These are phyloP conservation scores for Megalurothrips usitatus DNA, from an alignment of 2,888 invertebrate species.

Conservation along the genomic window DNA sequence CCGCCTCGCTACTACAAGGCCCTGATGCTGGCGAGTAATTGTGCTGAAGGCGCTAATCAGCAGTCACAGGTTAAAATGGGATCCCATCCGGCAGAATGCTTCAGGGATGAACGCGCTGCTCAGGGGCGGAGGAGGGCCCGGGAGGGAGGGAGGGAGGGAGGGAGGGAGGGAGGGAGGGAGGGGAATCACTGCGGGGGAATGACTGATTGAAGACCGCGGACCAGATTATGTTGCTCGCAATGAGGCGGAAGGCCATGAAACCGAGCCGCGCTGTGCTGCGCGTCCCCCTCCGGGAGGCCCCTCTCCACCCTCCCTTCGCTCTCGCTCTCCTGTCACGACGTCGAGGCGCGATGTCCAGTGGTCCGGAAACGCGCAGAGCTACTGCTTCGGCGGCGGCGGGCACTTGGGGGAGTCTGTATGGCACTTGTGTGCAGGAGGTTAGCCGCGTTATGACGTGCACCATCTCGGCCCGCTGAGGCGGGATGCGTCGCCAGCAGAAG, in stretches of 20 bases:
- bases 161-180: neutral
- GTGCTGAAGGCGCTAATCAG: neutral
- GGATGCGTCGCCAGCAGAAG: neutral
- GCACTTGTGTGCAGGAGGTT: slow-evolving; percentile 9
- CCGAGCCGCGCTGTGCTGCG: neutral
- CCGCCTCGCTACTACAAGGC: neutral
- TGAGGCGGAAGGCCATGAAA: slow-evolving; percentile 24
- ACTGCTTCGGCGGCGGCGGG: no score
- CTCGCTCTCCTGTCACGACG: neutral
- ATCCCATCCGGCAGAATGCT: neutral
- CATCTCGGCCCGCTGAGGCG: neutral
- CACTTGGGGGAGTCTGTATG: neutral
- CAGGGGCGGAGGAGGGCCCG: no score
- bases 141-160: no score
- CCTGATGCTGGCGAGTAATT: no score
- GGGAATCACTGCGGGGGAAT: neutral
- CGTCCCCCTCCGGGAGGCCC: neutral
- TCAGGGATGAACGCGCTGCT: no score
- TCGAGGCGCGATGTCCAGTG: neutral
- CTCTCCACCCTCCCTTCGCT: neutral
- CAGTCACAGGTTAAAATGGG: slow-evolving; percentile 4
- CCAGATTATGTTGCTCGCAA: slow-evolving; percentile 24
- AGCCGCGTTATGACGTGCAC: neutral
- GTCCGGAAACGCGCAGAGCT: neutral
- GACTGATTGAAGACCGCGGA: slow-evolving; percentile 17